Conservation (phyloP, 1,140 invertebrate species). For the Melitaea cinxia region DNA sequence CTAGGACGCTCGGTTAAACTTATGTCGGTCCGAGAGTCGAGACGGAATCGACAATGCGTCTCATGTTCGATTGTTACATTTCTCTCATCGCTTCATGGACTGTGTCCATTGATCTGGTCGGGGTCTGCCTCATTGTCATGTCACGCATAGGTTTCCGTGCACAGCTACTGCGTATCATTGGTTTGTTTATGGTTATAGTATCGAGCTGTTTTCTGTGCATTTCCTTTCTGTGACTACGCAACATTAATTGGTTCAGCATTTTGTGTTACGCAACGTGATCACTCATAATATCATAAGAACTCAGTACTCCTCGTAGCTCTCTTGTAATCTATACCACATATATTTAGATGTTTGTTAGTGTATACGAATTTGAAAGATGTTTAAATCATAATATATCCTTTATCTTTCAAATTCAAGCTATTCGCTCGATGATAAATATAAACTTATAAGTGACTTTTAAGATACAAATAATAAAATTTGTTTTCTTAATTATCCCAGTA, state of each 20-base stretch:
- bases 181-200: not conserved
- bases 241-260: slow-evolving; percentile 1
- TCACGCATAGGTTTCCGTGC: slow-evolving; percentile 29
- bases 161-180: slow-evolving; percentile 26
- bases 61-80: not conserved
- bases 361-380: slow-evolving; percentile 3
- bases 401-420: not conserved
- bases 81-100: slow-evolving; percentile 5
- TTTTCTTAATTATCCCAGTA: not conserved
- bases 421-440: not conserved
- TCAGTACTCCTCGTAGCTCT: not conserved
- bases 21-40: slow-evolving; percentile 3
- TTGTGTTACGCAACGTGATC: slow-evolving; percentile 1
- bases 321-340: not conserved
- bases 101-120: slow-evolving; percentile 1
- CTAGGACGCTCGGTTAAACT: not conserved
- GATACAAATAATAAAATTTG: too few species aligned
- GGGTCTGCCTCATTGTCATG: not conserved
- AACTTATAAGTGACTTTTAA: not conserved
- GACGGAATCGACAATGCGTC: slow-evolving; percentile 6
- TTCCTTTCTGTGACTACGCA: not conserved
- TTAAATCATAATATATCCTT: not conserved
- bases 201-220: not conserved
- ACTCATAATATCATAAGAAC: not conserved
- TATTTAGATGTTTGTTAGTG: not conserved